These are phyloP conservation scores for Sinella curviseta DNA, from an alignment of 1,140 invertebrate genomes.

Conservation along the genomic window DNA sequence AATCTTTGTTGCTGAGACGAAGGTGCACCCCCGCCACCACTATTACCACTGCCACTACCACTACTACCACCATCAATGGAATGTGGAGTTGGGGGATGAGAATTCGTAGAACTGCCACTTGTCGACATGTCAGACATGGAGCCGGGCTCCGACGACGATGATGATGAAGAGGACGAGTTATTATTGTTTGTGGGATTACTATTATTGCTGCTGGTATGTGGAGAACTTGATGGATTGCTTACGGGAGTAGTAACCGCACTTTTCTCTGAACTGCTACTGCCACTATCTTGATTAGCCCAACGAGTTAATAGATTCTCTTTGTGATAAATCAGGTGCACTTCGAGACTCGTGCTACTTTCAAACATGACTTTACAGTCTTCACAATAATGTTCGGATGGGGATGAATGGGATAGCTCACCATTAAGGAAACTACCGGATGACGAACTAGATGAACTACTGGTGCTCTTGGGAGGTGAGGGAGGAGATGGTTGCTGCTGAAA, in stretches of 20 bases:
- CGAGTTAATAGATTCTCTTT: constrained; percentile 73
- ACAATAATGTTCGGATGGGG: constrained; percentile 56
- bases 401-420: background rate
- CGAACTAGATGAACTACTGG: background rate
- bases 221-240: constrained; percentile 15
- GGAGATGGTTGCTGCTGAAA: constrained; percentile 27
- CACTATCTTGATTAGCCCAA: constrained; percentile 65
- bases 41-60: too few relatives aligned
- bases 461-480: constrained; percentile 21
- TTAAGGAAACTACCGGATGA: background rate
- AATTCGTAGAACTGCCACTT: constrained; percentile 22
- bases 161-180: constrained; percentile 5
- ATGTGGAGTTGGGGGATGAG: constrained; percentile 21
- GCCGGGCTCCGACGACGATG: background rate
- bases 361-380: constrained; percentile 72
- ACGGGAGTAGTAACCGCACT: background rate
- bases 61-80: constrained; percentile 6
- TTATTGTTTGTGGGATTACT: background rate
- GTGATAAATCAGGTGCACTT: constrained; percentile 76
- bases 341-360: constrained; percentile 70
- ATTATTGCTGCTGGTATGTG: constrained; percentile 8
- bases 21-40: background rate
- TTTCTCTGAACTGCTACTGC: constrained; percentile 16
- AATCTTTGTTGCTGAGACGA: constrained; percentile 15
- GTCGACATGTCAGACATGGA: constrained; percentile 21